Base-by-base conservation (phyloP, 2,113 vertebrate species). In the Phocoena sinus region DNA sequence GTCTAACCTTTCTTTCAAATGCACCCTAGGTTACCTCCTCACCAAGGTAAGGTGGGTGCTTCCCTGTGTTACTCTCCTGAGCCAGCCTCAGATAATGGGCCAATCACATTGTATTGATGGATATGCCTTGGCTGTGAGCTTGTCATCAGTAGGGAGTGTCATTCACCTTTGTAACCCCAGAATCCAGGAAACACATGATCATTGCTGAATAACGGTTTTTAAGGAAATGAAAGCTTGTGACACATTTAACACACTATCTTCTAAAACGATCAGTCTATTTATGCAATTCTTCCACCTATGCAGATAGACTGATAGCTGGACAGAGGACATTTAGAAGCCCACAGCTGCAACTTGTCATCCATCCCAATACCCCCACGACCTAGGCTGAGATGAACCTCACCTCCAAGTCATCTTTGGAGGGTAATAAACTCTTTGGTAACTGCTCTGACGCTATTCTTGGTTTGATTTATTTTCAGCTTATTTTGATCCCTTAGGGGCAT, bases 321-420 rank as follows among this genome's bases (percentile, higher is more conserved):
- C 0, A 50, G 67, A 56, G 20, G 81, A 0, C 33, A 76, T 67
- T 38, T 28, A 50, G 31, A 68, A 73, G 1, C 5, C 31, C 44
- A 33, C 0, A 44, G 18, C 13, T 93, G 0, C 17, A 68, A 26
- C 58, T 33, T 2, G 0, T 89, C 56, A 56, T 41, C 47, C 31
- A n/a, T 26, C 14, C 2, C 38, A 28, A 0, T 36, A 17, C 0
- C 3, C 23, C 6, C 1, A 50, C 25, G 47, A 62, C 25, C n/a
- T 87, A 5, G 9, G 5, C 10, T 31, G 36, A 53, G 44, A 26
- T 18, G 23, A 73, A 38, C 41, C 13, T 83, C n/a, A 12, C 21
- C 41, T 21, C 33, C 53, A 53, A 67, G 7, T 58, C 44, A 36
- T 13, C 28, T 87, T 76, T 23, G 33, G 17, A 65, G 8, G n/a